Evolutionary conservation across 1,140 invertebrate genomes (phyloP).

Genomic region (Dolichoris vasculosae): DNA sequence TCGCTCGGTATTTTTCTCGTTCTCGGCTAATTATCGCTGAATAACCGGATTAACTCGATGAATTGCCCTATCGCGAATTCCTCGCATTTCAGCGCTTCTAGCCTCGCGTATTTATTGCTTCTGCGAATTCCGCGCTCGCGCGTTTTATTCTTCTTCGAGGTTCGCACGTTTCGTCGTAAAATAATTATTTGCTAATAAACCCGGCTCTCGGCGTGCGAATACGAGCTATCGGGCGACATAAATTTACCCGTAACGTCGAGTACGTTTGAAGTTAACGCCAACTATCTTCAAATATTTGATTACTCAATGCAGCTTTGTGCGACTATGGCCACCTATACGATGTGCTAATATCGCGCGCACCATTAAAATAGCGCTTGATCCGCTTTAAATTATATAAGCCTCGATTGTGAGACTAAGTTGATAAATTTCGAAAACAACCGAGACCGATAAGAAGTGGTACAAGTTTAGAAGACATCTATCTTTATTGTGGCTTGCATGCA

Average conservation of each 20-base stretch:
- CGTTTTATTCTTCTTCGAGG: too few relatives aligned
- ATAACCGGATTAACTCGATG: background rate
- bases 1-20: slow-evolving; percentile 35
- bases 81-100: slow-evolving; percentile 21
- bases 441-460: background rate
- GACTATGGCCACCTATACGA: background rate
- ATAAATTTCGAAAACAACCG: slow-evolving; percentile 11
- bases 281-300: background rate
- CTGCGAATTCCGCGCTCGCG: background rate
- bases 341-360: background rate
- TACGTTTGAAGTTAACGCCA: background rate
- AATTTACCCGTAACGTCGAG: background rate
- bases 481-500: background rate
- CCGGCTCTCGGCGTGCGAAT: background rate
- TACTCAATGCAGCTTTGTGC: background rate
- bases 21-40: background rate
- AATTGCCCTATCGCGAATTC: slow-evolving; percentile 11
- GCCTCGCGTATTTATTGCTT: slow-evolving; percentile 9
- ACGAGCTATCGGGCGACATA: background rate
- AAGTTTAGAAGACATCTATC: slow-evolving; percentile 10
- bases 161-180: too few relatives aligned
- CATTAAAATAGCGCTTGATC: too few relatives aligned
- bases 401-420: background rate
- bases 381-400: too few relatives aligned
- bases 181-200: background rate